A percentile compares a stretch with the other conserved stretches of the same genome.
Evolutionary conservation across 2,888 invertebrate genomes (phyloP).

Genomic region (Schrankia costaestrigalis): DNA sequence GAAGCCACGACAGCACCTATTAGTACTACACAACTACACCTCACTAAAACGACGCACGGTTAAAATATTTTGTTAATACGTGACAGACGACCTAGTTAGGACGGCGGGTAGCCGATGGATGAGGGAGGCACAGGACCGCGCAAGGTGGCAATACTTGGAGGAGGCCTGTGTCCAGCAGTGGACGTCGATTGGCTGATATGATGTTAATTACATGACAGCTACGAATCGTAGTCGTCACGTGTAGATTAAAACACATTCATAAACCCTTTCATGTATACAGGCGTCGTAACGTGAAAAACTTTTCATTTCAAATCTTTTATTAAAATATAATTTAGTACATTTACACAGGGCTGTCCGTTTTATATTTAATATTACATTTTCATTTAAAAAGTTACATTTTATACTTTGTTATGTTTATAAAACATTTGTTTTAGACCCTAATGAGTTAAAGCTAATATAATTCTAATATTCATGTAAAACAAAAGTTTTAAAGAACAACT

Average conservation of each 20-base stretch:
- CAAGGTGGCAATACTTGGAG: no score
- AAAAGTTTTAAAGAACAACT: neutral
- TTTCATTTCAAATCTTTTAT: slow-evolving; percentile 9
- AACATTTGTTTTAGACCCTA: neutral
- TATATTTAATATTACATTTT: slow-evolving; percentile 3
- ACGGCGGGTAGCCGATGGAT: no score
- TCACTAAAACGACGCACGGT: neutral
- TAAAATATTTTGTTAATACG: no score
- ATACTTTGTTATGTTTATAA: slow-evolving; percentile 1
- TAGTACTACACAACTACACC: no score
- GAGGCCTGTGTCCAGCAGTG: no score
- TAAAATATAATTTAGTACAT: slow-evolving; percentile 8
- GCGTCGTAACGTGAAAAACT: slow-evolving; percentile 9
- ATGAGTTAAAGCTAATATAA: neutral
- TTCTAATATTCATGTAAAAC: neutral
- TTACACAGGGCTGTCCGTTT: slow-evolving; percentile 4
- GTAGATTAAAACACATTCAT: neutral
- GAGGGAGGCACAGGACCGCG: no score
- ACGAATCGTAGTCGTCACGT: neutral
- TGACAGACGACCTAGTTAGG: no score
- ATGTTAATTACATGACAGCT: neutral
- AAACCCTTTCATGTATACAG: slow-evolving; percentile 3
- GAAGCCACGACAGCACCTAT: no score
- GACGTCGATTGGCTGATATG: no score
- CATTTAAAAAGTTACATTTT: slow-evolving; percentile 3